Conservation (phyloP, 1,140 invertebrate species). For the Grapholita molesta region DNA sequence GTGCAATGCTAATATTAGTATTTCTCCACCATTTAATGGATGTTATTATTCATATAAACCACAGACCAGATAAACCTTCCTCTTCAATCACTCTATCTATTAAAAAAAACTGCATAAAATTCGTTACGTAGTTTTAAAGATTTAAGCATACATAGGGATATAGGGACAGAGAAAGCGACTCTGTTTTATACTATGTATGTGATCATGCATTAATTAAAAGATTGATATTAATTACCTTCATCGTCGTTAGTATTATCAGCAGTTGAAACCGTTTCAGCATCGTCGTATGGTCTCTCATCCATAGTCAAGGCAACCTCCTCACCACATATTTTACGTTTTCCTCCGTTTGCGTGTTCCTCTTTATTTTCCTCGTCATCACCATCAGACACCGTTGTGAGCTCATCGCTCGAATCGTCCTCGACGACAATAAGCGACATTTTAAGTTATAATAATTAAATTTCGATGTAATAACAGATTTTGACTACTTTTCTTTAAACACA, state of each 20-base stretch:
- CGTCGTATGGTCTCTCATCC: not conserved
- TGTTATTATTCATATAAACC: too few relatives aligned
- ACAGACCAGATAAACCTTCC: too few relatives aligned
- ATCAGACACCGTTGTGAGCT: not conserved
- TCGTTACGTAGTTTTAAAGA: too few relatives aligned
- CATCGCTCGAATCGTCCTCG: not conserved
- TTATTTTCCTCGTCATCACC: not conserved
- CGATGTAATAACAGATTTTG: not conserved
- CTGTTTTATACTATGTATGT: too few relatives aligned
- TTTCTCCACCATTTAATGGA: too few relatives aligned
- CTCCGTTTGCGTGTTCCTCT: not conserved
- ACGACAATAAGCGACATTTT: conserved; percentile 9
- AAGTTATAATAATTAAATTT: not conserved
- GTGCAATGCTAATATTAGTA: too few relatives aligned
- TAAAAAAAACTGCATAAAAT: too few relatives aligned
- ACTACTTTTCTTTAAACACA: not conserved
- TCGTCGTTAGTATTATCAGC: not conserved
- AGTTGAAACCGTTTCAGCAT: not conserved
- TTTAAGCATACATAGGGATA: too few relatives aligned
- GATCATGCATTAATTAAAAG: not conserved
- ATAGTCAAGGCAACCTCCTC: not conserved
- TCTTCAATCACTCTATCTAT: too few relatives aligned
- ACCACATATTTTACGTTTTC: not conserved
- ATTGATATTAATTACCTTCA: not conserved
- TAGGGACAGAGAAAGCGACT: too few relatives aligned